Evolutionary conservation across 2,888 invertebrate genomes (phyloP), one percentile per base, ranked within the genome.

Genomic region (Ormia ochracea): DNA sequence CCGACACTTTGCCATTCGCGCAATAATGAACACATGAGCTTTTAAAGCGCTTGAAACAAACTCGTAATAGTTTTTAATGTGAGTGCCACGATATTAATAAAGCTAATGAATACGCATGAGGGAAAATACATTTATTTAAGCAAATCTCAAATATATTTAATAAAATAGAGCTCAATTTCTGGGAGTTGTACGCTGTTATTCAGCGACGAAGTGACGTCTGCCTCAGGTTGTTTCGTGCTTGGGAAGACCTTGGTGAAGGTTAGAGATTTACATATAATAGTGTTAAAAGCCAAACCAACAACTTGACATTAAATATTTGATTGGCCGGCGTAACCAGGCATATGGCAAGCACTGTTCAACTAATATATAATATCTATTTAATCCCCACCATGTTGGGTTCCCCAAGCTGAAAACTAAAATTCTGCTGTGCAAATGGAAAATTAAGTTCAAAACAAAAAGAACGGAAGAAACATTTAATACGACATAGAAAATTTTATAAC

Each of bases 241-340:
- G 0, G 17, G 31, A 38, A 63, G 76, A 50, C 76, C 76, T 77
- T 77, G 63, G 9, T 14, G n/a, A 63, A 77, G 69, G 76, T 77
- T 63, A 63, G 31, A 70, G 50, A 56, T 59, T 68, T 61, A 50
- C n/a, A 19, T 26, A 14, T 41, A 72, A 50, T 0, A 52, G 10
- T 4, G 14, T 19, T 38, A 48, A 38, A 23, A 14, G 17, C 3
- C 31, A 76, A 69, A n/a, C n/a, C n/a, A n/a, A 48, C 75, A 76
- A 76, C 76, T 76, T 76, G 76, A 76, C 69, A 76, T 76, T 76
- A 45, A 59, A n/a, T 43, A 19, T 12, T 43, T 6, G 10, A n/a
- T n/a, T 31, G 43, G 10, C 59, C 6, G 43, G 58, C 28, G 26
- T 43, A 73, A 63, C 36, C 6, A 50, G 31, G n/a, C 19, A 52